Evolutionary conservation across 1,140 invertebrate genomes (phyloP), one percentile per base, ranked within the genome.

Genomic region (Panagrolaimus sp.): DNA sequence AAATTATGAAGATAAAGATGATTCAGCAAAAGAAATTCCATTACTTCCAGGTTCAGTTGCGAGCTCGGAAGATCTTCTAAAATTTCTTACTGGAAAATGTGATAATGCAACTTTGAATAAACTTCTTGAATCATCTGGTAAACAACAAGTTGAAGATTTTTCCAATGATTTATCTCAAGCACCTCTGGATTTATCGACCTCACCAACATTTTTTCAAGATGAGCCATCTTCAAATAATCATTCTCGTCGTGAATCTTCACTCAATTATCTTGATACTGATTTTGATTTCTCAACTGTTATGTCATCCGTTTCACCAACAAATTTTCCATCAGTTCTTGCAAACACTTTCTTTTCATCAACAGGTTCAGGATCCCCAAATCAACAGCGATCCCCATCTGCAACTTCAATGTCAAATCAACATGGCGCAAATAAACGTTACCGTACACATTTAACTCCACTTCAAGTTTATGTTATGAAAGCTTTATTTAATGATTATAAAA

Each of bases 401-500:
- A 65, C 58, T 73, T 67, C 48, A 62, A 67, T 43, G 58, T 69
- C 65, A 43, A 69, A 28, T 26, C 28, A 21, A 9, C 52, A 67
- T 73, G 69, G 63, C 17, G 71, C 67, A 48, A 71, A 74, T 1
- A 83, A 83, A 73, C 65, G 83, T 21, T 83, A 78, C 58, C 71
- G 83, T 26, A 82, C 81, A 10, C 79, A 83, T 71, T 65, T 83
- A 15, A 83, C 79, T 14, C 83, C 82, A 7, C 38, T 78, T 46
- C 83, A 84, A 78, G 79, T 82, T 15, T 64, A 76, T 52, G 76
- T 80, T 48, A 96, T 97, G 93, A 96, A 96, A 85, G 89, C 89
- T 67, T 86, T 98, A 45, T 97, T 97, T 85, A 86, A 86, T 75
- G 93, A 96, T 82, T 96, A 96, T 86, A 96, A 96, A 85, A 96